Evolutionary conservation across 2,888 invertebrate genomes (phyloP).

Genomic region (Idaea dimidiata): DNA sequence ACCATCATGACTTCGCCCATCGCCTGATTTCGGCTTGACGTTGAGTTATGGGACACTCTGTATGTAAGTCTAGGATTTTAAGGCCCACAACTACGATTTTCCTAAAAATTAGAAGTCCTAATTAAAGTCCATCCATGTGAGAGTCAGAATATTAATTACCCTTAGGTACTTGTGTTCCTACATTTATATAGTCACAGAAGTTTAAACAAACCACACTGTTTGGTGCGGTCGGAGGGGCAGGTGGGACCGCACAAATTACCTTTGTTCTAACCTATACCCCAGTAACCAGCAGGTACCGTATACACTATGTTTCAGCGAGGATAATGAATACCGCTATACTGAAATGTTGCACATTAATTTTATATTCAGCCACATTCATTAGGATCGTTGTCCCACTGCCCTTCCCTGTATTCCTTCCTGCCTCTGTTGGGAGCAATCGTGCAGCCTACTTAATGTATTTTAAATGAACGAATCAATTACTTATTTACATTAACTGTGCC

Average conservation of each 20-base stretch:
- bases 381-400: neutral
- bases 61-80: neutral
- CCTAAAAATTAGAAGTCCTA: neutral
- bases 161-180: constrained; percentile 19
- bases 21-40: too few relatives aligned
- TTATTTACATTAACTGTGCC: constrained; percentile 44
- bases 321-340: neutral
- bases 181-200: neutral
- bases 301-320: constrained; percentile 21
- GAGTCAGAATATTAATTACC: constrained; percentile 31
- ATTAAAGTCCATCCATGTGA: neutral
- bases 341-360: neutral
- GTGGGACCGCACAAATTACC: constrained; percentile 46
- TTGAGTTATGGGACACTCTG: too few relatives aligned
- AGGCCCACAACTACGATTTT: neutral
- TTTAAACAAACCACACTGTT: constrained; percentile 16
- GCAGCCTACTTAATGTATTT: constrained; percentile 61
- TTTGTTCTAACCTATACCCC: constrained; percentile 31
- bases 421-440: constrained; percentile 42
- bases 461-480: constrained; percentile 67
- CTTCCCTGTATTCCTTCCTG: neutral
- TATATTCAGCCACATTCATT: neutral
- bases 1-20: too few relatives aligned
- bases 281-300: constrained; percentile 6
- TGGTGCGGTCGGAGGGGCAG: constrained; percentile 24